phyloP scores from a whole-genome alignment of 2,888 invertebrate genomes.

The Elmis aenea region DNA sequence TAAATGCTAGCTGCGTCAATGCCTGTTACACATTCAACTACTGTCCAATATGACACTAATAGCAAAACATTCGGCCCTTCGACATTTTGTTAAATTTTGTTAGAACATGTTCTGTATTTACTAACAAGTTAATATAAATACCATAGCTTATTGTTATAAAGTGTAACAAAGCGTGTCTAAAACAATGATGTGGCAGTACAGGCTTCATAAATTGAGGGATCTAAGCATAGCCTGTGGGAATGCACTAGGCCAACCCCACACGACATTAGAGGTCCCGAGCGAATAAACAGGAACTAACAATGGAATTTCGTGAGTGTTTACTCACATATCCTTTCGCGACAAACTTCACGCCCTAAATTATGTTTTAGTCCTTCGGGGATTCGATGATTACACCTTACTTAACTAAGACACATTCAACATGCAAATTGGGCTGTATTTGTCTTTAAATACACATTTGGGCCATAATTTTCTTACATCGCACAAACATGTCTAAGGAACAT shows the following conservation, averaged over 20 bases:
- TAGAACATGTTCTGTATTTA: too few species aligned
- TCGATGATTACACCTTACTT: conserved; percentile 11
- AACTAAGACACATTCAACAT: conserved; percentile 11
- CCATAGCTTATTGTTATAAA: too few species aligned
- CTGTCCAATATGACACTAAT: too few species aligned
- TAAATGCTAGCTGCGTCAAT: too few species aligned
- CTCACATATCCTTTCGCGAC: conserved; percentile 14
- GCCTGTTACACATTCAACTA: too few species aligned
- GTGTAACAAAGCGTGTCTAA: conserved; percentile 4
- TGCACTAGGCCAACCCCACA: conserved; percentile 9
- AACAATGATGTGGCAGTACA: conserved; percentile 8
- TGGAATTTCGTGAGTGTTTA: conserved; percentile 17
- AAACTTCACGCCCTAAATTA: conserved; percentile 12
- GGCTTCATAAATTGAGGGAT: conserved; percentile 15
- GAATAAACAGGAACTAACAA: conserved; percentile 13
- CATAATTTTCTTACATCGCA: too few species aligned
- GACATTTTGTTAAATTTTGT: too few species aligned
- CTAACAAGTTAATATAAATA: too few species aligned
- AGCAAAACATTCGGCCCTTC: too few species aligned
- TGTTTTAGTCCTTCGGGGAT: conserved; percentile 11
- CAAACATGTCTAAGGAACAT: too few species aligned
- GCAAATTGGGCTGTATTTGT: conserved; percentile 8
- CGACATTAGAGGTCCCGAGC: conserved; percentile 14
- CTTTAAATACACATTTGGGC: too few species aligned
- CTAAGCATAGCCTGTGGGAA: conserved; percentile 11